Evolutionary conservation across 2,888 invertebrate species (phyloP).

Genomic region (Cephus rjabovi): DNA sequence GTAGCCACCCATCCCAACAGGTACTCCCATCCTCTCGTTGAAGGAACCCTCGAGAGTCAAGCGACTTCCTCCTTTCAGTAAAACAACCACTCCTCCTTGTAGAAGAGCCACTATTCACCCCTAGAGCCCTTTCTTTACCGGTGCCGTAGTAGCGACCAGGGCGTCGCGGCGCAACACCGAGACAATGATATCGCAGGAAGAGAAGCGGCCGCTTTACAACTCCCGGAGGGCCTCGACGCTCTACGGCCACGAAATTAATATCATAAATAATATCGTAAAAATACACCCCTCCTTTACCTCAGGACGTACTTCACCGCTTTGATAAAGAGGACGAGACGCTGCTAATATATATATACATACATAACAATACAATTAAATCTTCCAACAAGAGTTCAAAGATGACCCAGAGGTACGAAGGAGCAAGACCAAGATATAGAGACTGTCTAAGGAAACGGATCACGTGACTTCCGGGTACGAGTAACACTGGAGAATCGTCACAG

Average conservation of each 20-base stretch:
- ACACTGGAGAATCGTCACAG: no score
- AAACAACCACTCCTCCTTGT: constrained; percentile 34
- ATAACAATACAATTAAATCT: no score
- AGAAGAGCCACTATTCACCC: constrained; percentile 58
- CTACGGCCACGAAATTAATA: constrained; percentile 60
- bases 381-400: no score
- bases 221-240: constrained; percentile 53
- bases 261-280: constrained; percentile 66
- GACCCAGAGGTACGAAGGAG: no score
- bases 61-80: constrained; percentile 52
- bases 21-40: no score
- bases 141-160: constrained; percentile 32
- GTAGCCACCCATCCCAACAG: no score
- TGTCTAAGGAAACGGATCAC: no score
- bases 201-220: constrained; percentile 62
- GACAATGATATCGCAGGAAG: constrained; percentile 65
- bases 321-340: no score
- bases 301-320: background rate
- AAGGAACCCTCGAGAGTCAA: no score
- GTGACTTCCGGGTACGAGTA: no score
- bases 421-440: no score
- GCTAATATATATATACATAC: no score
- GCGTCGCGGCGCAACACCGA: constrained; percentile 41
- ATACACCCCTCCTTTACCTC: constrained; percentile 40
- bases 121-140: constrained; percentile 56